These are phyloP conservation scores for Xerus rutilus DNA, from an alignment of 2,797 vertebrate species.

Conservation along the genomic window DNA sequence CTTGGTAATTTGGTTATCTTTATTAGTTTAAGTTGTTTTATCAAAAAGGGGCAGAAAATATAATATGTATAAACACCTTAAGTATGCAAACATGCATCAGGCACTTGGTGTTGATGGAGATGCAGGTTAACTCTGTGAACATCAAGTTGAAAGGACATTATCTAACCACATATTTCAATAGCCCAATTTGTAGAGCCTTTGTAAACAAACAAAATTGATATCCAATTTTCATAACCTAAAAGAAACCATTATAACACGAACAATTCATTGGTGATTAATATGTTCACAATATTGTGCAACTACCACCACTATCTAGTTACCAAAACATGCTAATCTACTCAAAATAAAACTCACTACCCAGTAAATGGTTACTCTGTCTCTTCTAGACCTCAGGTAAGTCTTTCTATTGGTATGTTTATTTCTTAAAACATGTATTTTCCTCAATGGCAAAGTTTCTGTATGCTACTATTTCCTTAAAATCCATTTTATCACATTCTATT, in stretches of 20 bases:
- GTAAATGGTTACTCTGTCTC: neutral
- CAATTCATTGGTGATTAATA: neutral
- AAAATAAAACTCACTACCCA: slow-evolving; percentile 5
- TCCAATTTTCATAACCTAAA: slow-evolving; percentile 18
- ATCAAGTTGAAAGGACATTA: neutral
- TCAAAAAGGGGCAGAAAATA: neutral
- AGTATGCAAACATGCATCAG: slow-evolving; percentile 7
- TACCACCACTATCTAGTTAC: neutral
- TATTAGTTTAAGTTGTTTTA: slow-evolving; percentile 68
- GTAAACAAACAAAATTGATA: neutral
- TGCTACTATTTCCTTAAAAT: slow-evolving; percentile 47
- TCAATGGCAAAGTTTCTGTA: slow-evolving; percentile 34
- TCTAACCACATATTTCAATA: neutral
- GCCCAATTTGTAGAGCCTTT: neutral
- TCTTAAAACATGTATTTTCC: neutral
- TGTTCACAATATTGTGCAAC: neutral
- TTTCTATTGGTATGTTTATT: slow-evolving; percentile 48
- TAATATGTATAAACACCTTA: neutral
- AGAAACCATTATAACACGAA: slow-evolving; percentile 11
- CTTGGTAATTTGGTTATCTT: slow-evolving; percentile 58
- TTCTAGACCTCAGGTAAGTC: neutral
- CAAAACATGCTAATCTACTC: neutral
- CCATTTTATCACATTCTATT: slow-evolving; percentile 61
- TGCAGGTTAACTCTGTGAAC: neutral
- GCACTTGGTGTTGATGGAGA: neutral